phyloP scores from a whole-genome alignment of 64 coral and sea anemone species.

The Acropora yongei region DNA sequence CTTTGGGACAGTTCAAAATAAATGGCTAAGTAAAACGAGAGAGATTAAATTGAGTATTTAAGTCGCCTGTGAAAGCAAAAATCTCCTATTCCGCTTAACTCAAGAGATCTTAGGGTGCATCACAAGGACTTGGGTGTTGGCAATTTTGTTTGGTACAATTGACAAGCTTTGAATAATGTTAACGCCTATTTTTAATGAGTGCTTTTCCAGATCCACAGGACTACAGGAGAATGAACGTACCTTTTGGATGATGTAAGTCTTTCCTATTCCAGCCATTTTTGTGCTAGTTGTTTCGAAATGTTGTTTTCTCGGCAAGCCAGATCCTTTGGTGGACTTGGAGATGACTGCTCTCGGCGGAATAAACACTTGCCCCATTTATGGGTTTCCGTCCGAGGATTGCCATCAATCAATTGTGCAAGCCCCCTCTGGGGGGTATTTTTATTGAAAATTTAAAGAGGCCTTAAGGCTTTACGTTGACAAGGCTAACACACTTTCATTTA shows the following conservation, averaged over 20 bases:
- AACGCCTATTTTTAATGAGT: too few relatives aligned
- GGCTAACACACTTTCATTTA: background rate
- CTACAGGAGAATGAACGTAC: background rate
- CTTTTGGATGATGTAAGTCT: background rate
- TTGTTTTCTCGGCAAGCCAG: background rate
- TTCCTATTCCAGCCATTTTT: background rate
- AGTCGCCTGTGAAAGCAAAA: too few relatives aligned
- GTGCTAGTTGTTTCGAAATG: background rate
- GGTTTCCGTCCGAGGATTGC: background rate
- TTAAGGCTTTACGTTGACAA: background rate
- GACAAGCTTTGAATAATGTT: too few relatives aligned
- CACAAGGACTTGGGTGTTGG: too few relatives aligned
- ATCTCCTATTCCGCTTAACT: too few relatives aligned
- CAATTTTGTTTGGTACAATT: too few relatives aligned
- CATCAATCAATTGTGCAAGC: background rate
- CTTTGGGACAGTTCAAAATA: too few relatives aligned
- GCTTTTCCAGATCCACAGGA: too few relatives aligned
- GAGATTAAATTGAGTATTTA: too few relatives aligned
- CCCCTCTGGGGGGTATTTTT: background rate
- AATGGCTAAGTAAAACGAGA: too few relatives aligned
- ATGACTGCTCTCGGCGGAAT: background rate
- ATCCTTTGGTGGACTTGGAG: background rate
- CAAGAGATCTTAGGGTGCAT: too few relatives aligned
- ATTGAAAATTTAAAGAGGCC: background rate
- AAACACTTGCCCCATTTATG: background rate